Evolutionary conservation across 2,113 vertebrate species (phyloP).

Genomic region (Empidonax traillii): DNA sequence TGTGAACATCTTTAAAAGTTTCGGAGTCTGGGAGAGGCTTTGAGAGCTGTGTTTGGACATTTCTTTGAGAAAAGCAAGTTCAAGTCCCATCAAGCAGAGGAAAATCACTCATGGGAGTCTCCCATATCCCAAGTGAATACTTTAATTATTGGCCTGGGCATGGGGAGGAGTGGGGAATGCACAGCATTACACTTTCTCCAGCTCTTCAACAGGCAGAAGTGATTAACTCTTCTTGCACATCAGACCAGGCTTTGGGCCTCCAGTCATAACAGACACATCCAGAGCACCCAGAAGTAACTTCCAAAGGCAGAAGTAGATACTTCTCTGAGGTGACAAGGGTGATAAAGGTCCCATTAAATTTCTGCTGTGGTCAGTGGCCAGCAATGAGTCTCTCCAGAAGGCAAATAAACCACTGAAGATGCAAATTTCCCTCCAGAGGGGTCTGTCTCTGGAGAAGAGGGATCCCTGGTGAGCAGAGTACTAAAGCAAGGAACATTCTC

Average conservation of each 20-base stretch:
- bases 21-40: conserved; percentile 42
- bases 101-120: conserved; percentile 17
- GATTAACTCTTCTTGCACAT: background rate
- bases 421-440: background rate
- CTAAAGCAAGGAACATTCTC: background rate
- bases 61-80: conserved; percentile 33
- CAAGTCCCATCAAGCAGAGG: conserved; percentile 44
- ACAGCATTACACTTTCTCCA: background rate
- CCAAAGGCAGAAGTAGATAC: background rate
- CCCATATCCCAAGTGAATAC: background rate
- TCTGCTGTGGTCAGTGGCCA: background rate
- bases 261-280: background rate
- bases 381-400: background rate
- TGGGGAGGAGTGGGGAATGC: background rate
- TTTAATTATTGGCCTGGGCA: background rate
- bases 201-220: background rate
- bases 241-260: background rate
- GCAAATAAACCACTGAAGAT: background rate
- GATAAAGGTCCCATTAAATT: background rate
- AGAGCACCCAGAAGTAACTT: background rate
- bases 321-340: background rate
- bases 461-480: background rate
- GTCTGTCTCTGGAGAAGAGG: background rate
- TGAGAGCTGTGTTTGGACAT: background rate
- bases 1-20: conserved; percentile 44